A percentile compares a stretch with the other conserved stretches of the same genome.
These are phyloP conservation scores for Stenurella melanura DNA, from an alignment of 2,888 invertebrate species.

Conservation along the genomic window DNA sequence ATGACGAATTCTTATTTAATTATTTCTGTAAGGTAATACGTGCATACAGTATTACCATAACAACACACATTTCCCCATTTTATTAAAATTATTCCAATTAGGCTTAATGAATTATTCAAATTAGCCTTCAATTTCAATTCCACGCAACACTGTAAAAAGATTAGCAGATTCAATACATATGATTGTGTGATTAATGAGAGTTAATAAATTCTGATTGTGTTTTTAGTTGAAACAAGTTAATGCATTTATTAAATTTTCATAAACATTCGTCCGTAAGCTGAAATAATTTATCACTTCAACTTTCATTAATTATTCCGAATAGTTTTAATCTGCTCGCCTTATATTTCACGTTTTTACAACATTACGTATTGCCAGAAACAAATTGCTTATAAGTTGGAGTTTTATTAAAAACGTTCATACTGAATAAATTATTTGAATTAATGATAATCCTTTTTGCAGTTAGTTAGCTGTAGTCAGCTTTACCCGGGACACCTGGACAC, in stretches of 20 bases:
- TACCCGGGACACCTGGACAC: neutral
- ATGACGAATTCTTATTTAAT: no score
- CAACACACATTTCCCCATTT: no score
- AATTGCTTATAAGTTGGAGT: neutral
- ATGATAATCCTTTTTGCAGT: neutral
- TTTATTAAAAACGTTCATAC: neutral
- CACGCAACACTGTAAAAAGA: neutral
- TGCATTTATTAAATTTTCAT: neutral
- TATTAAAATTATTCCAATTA: no score
- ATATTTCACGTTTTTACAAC: neutral
- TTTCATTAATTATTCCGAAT: neutral
- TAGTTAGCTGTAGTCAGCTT: neutral
- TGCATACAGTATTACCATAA: no score
- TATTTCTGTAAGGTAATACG: no score
- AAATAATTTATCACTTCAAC: conserved; percentile 5
- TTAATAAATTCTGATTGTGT: neutral
- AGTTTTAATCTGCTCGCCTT: neutral
- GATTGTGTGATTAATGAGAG: neutral
- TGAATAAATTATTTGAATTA: neutral
- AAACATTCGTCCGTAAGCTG: neutral
- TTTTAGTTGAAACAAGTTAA: neutral
- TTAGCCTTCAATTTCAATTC: neutral
- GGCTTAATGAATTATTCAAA: no score
- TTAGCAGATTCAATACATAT: neutral
- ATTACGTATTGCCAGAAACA: neutral